These are phyloP conservation scores for Porites lutea DNA, from an alignment of 64 coral and sea anemone species.

Conservation along the genomic window DNA sequence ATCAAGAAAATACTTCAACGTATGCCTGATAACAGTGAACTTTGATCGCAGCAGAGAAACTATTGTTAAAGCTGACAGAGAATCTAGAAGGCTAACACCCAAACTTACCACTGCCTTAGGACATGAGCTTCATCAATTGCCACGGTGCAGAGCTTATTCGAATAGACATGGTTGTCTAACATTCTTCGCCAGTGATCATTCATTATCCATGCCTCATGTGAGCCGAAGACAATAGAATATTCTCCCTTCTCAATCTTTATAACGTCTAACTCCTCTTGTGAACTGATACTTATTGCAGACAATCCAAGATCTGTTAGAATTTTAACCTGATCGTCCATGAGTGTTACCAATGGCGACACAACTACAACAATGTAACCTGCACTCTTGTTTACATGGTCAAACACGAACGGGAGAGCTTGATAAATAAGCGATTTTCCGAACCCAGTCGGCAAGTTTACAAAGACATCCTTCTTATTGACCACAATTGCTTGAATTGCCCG, in stretches of 20 bases:
- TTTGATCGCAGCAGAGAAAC: no score
- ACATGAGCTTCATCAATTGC: slow-evolving; percentile 41
- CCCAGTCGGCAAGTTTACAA: no score
- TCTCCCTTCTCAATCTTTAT: neutral
- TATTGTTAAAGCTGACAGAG: no score
- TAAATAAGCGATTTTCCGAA: no score
- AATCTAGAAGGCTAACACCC: neutral
- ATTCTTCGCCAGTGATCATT: neutral
- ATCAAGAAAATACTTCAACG: no score
- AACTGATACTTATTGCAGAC: neutral
- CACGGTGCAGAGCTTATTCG: slow-evolving; percentile 5
- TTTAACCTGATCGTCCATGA: neutral
- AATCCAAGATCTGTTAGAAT: neutral
- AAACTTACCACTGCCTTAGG: slow-evolving; percentile 9
- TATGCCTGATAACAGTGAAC: no score
- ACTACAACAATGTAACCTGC: neutral
- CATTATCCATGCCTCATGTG: neutral
- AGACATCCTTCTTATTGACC: no score
- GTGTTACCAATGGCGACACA: neutral
- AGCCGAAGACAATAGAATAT: slow-evolving; percentile 14
- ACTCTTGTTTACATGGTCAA: neutral
- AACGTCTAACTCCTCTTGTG: neutral
- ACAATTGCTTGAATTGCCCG: no score
- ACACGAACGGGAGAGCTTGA: no score
- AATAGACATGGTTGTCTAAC: neutral